Evolutionary conservation across 2,797 vertebrate species (phyloP), one percentile per base, ranked within the genome.

Genomic region (Ctenochaetus hawaiiensis): DNA sequence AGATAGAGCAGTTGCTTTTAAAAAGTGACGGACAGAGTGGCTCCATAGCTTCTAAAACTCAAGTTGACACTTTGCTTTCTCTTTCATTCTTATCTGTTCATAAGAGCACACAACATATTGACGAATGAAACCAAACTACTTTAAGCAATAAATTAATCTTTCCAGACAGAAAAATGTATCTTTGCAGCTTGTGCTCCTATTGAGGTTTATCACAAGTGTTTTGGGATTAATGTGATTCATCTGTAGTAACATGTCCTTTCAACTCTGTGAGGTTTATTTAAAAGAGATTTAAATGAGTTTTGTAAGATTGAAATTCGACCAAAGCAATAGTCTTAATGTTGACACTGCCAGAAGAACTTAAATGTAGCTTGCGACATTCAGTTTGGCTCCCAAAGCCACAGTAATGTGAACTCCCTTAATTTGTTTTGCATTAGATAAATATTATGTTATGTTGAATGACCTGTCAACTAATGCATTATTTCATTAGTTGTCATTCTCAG

Each of bases 1-100:
- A 44, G 41, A 59, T 34, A 34, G 30, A 34, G 53, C 18, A 20
- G 23, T 77, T 73, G 63, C 13, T 37, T 57, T 71, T 72, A 66
- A 20, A 51, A 22, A 6, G 39, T 22, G 63, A 58, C 16, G 0
- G 58, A 48, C 49, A 49, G 22, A 67, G 51, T 37, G n/a, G 20
- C 37, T 37, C 66, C 26, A 30, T 48, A 47, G 57, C 75, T 48
- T 8, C 52, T 58, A 44, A 54, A 67, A 20, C 7, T 70, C 7
- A 6, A 26, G 23, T 22, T 56, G 1, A 8, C 3, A 39, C 52
- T 57, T 18, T 30, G 4, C 37, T 3, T 67, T 62, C 49, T 8
- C 13, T 44, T 26, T 63, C 17, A n/a, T 43, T 64, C 18, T 69
- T 34, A 45, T 0, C 10, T 4, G 5, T 34, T n/a, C 1, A 34